phyloP scores from a whole-genome alignment of 2,113 vertebrate genomes.

The Grammomys surdaster region DNA sequence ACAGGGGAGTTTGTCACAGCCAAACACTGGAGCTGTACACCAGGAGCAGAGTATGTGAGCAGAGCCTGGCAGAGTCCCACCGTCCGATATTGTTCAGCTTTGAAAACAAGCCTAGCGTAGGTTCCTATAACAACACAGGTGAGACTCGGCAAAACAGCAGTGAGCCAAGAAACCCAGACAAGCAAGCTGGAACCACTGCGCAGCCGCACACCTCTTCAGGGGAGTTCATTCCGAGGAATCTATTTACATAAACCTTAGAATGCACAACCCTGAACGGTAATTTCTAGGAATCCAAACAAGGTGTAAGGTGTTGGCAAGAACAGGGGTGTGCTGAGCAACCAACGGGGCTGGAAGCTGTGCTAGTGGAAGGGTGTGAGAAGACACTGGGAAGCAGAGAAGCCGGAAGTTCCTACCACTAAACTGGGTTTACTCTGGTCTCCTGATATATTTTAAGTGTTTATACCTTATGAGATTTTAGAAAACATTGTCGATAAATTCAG shows the following conservation, averaged over 20 bases:
- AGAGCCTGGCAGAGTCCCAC: neutral
- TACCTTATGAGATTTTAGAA: neutral
- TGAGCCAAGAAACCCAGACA: neutral
- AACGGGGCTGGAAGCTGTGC: too few species aligned
- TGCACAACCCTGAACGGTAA: neutral
- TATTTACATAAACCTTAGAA: neutral
- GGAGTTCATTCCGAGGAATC: neutral
- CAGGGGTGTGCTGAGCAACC: neutral
- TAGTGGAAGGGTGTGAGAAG: neutral
- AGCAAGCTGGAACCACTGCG: neutral
- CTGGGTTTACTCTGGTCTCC: too few species aligned
- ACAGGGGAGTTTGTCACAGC: neutral
- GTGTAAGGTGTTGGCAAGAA: neutral
- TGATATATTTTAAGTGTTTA: neutral
- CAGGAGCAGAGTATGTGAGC: fast-evolving
- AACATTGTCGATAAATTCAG: neutral
- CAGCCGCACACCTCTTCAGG: neutral
- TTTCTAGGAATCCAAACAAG: neutral
- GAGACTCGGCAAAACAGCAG: neutral
- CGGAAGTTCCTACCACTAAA: neutral
- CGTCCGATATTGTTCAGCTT: neutral
- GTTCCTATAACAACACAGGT: fast-evolving
- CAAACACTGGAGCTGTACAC: neutral
- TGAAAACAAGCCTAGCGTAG: neutral
- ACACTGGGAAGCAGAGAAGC: neutral